phyloP scores from a whole-genome alignment of 2,797 vertebrate genomes.

The Myotis myotis region DNA sequence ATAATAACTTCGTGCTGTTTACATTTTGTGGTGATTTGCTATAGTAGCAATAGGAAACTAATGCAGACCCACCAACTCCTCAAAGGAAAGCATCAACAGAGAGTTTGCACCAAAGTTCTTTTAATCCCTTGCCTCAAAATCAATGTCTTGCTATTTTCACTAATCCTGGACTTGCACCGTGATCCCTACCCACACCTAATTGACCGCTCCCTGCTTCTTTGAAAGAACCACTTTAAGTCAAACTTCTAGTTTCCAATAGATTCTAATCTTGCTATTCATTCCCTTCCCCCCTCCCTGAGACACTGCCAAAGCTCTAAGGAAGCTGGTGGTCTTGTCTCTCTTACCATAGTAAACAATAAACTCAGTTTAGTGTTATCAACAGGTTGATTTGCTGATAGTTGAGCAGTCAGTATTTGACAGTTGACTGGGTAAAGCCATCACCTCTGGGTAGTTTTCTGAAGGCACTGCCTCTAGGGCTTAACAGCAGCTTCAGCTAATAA shows the following conservation, averaged over 20 bases:
- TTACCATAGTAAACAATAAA: background rate
- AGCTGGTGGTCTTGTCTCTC: background rate
- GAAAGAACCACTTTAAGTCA: background rate
- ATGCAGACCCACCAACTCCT: background rate
- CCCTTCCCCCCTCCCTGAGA: background rate
- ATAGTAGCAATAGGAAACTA: background rate
- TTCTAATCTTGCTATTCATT: background rate
- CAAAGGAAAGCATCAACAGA: background rate
- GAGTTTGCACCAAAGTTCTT: background rate
- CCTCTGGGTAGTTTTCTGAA: background rate
- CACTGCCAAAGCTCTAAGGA: background rate
- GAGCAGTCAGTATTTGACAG: background rate
- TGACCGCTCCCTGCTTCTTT: background rate
- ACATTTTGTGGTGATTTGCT: background rate
- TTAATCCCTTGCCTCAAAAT: background rate
- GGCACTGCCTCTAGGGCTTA: background rate
- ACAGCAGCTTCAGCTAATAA: background rate
- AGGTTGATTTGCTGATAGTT: background rate
- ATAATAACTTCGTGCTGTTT: background rate
- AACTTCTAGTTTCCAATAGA: background rate
- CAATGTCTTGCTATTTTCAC: background rate
- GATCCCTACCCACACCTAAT: background rate
- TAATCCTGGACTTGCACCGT: background rate
- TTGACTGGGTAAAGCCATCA: background rate
- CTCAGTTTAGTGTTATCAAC: background rate